A percentile compares a stretch with the other conserved stretches of the same genome.
Conservation (phyloP, 2,113 vertebrate species). For the Anser brachyrhynchus region DNA sequence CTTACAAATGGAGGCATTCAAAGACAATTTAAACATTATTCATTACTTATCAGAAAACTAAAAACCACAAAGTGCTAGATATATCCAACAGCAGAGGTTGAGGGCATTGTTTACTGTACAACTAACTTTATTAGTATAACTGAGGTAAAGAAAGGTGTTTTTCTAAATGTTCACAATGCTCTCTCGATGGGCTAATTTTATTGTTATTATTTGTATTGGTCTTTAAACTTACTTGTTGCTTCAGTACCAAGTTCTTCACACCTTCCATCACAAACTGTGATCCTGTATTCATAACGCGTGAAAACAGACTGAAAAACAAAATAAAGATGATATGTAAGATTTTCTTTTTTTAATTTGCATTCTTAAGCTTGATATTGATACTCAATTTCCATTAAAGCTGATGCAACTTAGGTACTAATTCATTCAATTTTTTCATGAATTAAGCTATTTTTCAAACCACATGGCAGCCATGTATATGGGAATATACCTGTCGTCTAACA, state of each 20-base stretch:
- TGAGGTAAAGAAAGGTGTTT: not conserved
- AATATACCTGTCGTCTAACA: not conserved
- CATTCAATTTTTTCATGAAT: not conserved
- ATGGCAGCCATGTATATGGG: not conserved
- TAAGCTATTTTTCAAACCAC: not conserved
- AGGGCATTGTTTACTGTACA: not conserved
- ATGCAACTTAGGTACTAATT: not conserved
- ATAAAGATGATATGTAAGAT: not conserved
- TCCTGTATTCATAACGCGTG: constrained; percentile 97
- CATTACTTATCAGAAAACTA: not conserved
- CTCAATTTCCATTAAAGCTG: not conserved
- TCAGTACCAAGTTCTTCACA: constrained; percentile 97
- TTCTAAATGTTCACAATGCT: not conserved
- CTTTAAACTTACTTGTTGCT: constrained; percentile 90
- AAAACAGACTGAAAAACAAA: constrained; percentile 86
- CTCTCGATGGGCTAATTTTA: not conserved
- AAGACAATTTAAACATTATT: not conserved
- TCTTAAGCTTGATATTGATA: not conserved
- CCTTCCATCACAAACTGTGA: constrained; percentile 99
- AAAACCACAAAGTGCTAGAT: not conserved
- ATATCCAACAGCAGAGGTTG: not conserved
- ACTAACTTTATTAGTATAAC: not conserved
- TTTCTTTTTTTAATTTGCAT: not conserved
- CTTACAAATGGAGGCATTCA: not conserved
- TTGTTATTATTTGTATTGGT: not conserved